Conservation (phyloP, 2,888 invertebrate species). For the Drosophila koepferae region DNA sequence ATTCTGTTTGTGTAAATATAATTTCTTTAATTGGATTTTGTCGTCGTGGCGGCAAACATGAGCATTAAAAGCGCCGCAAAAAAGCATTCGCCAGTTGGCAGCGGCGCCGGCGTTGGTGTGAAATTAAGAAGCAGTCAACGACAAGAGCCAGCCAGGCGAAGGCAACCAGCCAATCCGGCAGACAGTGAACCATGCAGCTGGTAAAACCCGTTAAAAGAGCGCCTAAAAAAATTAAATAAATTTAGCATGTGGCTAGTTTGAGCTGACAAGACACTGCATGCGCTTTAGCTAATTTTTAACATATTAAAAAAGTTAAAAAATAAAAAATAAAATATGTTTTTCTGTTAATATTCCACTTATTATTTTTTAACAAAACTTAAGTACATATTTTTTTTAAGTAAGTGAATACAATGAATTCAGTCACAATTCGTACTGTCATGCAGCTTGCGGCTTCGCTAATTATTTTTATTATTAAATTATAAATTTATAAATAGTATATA, state of each 20-base stretch:
- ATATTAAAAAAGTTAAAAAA: not conserved
- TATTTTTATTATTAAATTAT: too few species aligned
- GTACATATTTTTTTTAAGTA: too few species aligned
- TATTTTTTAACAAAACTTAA: too few species aligned
- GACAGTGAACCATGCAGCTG: constrained; percentile 57
- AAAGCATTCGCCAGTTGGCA: constrained; percentile 53
- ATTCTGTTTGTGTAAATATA: constrained; percentile 64
- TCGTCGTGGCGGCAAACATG: constrained; percentile 60
- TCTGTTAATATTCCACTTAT: too few species aligned
- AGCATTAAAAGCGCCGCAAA: constrained; percentile 61
- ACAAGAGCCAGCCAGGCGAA: constrained; percentile 39
- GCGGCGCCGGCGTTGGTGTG: constrained; percentile 54
- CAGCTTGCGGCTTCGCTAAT: too few species aligned
- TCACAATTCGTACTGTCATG: too few species aligned
- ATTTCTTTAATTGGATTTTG: constrained; percentile 79
- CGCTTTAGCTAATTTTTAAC: constrained; percentile 11
- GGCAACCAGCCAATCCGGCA: constrained; percentile 11
- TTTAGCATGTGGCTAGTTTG: constrained; percentile 3
- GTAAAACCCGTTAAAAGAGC: constrained; percentile 69
- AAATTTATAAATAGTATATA: too few species aligned
- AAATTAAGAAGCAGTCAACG: constrained; percentile 55
- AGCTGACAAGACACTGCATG: constrained; percentile 4
- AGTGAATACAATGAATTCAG: too few species aligned
- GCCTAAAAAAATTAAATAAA: constrained; percentile 46
- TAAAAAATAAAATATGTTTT: too few species aligned